These are phyloP conservation scores for Nomia melanderi DNA, from an alignment of 1,140 invertebrate species.

Conservation along the genomic window DNA sequence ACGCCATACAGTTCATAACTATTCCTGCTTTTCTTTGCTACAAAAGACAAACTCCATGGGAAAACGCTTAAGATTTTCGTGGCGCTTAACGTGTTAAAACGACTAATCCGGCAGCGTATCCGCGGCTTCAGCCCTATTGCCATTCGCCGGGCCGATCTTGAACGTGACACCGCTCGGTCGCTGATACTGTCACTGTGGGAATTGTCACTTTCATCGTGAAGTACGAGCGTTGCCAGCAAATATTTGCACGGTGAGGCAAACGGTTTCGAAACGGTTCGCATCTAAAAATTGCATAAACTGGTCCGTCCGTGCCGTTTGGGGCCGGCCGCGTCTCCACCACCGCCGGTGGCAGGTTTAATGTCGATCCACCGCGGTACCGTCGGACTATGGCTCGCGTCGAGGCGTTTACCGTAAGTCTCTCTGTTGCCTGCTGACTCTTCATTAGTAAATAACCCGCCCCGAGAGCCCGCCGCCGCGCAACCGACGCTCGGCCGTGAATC, in stretches of 20 bases:
- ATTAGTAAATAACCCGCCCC: conserved; percentile 34
- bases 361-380: not conserved
- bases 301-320: not conserved
- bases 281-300: conserved; percentile 49
- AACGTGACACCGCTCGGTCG: conserved; percentile 8
- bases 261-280: conserved; percentile 35
- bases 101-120: no score
- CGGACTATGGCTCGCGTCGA: conserved; percentile 24
- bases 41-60: no score
- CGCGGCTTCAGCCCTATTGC: no score
- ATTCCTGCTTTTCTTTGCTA: no score
- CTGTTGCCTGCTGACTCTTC: conserved; percentile 8
- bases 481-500: no score
- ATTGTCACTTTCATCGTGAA: conserved; percentile 48
- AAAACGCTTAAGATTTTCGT: no score
- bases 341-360: not conserved
- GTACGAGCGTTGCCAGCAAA: conserved; percentile 45
- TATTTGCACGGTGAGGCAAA: conserved; percentile 44
- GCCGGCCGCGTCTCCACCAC: not conserved
- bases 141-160: conserved; percentile 18
- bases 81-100: no score
- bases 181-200: conserved; percentile 4
- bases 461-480: no score
- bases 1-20: no score
- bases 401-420: conserved; percentile 27